Evolutionary conservation across 2,888 invertebrate species (phyloP), one percentile per base, ranked within the genome.

Genomic region (Oligia latruncula): DNA sequence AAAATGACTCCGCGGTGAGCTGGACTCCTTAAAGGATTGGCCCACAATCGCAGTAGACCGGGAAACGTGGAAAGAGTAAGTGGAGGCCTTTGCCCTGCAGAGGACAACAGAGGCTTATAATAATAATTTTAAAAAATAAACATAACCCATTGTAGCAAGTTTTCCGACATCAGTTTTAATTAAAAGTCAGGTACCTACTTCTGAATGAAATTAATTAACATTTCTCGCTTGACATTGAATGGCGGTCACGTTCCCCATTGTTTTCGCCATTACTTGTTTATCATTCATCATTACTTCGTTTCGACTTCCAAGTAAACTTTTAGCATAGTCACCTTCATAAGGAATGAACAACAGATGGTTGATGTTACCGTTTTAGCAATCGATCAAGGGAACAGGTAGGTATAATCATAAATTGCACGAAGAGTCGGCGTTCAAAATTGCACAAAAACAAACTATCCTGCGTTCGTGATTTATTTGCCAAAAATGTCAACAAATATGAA

Each of bases 201-300:
- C 71, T 77, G 66, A 52, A 68, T 62, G 66, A 82, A 85, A 84
- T 86, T 78, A 81, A 85, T 89, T 87, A 83, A 55, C 78, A 84
- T 83, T 88, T 86, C 74, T 81, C 66, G 70, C 84, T 65, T 80
- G 82, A 64, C 80, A 82, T 86, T 74, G n/a, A 43, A 78, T 55
- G 55, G 55, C 62, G 73, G 87, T 90, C 90, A 90, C 90, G 90
- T 89, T 83, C 77, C 60, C 73, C 65, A 83, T 88, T 87, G 87
- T 83, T 89, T 84, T 87, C 55, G 68, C 77, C 84, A 79, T 74
- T 71, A 82, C 64, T 78, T 71, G 72, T 29, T 29, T 29, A 29
- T 29, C 29, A 29, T 29, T 29, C 29, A 78, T 65, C 75, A 49
- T 78, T 70, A 75, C 52, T 71, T 71, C 52, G 67, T 17, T 65